Evolutionary conservation across 2,888 invertebrate genomes (phyloP).

Genomic region (Drosophila recens): DNA sequence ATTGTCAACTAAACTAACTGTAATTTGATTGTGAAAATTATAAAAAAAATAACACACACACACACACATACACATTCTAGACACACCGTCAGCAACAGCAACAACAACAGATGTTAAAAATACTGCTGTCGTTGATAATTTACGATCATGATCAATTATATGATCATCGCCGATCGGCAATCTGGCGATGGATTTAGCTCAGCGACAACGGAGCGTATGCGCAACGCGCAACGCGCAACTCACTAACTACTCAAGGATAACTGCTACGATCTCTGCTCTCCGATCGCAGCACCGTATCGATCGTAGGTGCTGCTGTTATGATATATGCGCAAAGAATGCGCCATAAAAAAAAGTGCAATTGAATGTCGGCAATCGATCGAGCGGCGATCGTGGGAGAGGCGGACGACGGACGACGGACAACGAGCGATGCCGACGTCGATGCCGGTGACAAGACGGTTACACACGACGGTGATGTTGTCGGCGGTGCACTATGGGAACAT

Average conservation of each 20-base stretch:
- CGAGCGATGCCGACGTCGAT: conserved; percentile 1
- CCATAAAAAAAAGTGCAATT: conserved; percentile 61
- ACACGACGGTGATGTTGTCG: not conserved
- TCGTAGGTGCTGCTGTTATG: conserved; percentile 44
- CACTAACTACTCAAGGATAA: conserved; percentile 63
- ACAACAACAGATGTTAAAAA: conserved; percentile 7
- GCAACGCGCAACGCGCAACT: conserved; percentile 63
- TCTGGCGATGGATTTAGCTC: conserved; percentile 21
- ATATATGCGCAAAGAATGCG: conserved; percentile 75
- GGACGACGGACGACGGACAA: conserved; percentile 8
- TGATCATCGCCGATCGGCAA: conserved; percentile 40
- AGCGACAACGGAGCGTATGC: conserved; percentile 65
- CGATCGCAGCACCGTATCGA: not conserved
- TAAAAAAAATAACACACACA: not conserved
- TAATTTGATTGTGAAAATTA: not conserved
- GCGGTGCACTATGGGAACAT: no score
- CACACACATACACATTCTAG: not conserved
- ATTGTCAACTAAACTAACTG: not conserved
- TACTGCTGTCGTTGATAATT: conserved; percentile 34
- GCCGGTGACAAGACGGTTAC: not conserved
- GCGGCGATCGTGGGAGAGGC: conserved; percentile 52
- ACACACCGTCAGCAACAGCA: not conserved
- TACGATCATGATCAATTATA: conserved; percentile 49
- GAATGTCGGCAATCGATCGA: conserved; percentile 46
- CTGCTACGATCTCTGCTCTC: conserved; percentile 49